Base-by-base conservation (phyloP, 2,888 invertebrate genomes). In the Tenthredo distinguenda region DNA sequence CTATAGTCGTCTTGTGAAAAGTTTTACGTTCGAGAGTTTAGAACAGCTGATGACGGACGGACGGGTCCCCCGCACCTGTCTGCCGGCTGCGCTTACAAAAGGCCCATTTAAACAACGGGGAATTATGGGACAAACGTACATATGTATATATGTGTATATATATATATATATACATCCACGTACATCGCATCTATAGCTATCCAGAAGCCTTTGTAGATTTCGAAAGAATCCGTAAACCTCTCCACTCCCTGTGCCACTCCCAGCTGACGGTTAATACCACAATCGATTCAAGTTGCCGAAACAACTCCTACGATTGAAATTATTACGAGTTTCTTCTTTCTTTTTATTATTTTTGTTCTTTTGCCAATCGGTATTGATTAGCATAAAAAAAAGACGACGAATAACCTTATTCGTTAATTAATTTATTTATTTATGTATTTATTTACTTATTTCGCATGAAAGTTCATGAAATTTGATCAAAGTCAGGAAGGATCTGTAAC, bases 31-130 rank as follows among this genome's bases (percentile, higher is more conserved):
- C 37, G 26, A 15, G 76, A 18, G 37, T 62, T 62, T 55, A 87
- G 88, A 91, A 91, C 92, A 92, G 92, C 92, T 92, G 92, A 93
- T 91, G 90, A 88, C 87, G 84, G 86, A 55, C 55, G 55, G 55
- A n/a, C 87, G 85, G 87, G 84, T 86, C 68, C 87, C 88, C 89
- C 89, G 90, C 93, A 92, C 93, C 92, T 93, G 93, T 93, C 92
- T 89, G 84, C 90, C 93, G 93, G 92, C 92, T 92, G 92, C 91
- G 86, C 84, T 90, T 90, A 91, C 90, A 92, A 92, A 89, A 90
- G 86, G 88, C 88, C 89, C 88, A 86, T 88, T 83, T 68, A 71
- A 83, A 83, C 83, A 71, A 83, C 58, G 62, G 43, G 37, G 40
- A 34, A 40, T 83, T 21, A 71, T 83, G 83, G 21, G 43, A 34